Conservation (phyloP, 2,113 vertebrate species). For the Acrocephalus kingi region DNA sequence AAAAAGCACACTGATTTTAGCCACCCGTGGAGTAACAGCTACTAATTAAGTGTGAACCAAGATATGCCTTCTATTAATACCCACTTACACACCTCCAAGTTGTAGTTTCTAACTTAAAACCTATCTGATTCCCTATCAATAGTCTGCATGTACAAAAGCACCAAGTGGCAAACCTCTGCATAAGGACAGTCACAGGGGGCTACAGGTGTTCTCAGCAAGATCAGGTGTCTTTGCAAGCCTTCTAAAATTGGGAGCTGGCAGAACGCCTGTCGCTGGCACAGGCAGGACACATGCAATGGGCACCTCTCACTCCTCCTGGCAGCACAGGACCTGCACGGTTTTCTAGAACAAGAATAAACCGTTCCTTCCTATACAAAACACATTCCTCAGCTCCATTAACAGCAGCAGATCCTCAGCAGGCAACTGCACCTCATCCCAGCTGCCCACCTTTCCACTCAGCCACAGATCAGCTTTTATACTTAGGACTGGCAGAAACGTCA, state of each 20-base stretch:
- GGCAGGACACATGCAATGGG: background rate
- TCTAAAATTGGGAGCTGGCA: background rate
- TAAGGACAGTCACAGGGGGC: background rate
- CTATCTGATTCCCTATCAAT: background rate
- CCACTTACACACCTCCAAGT: background rate
- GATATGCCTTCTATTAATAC: background rate
- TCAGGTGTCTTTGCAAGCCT: background rate
- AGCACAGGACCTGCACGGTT: background rate
- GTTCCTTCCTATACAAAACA: background rate
- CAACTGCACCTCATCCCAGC: background rate
- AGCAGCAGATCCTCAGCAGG: background rate
- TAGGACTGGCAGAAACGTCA: background rate
- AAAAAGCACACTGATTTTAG: background rate
- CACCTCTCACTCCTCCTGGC: background rate
- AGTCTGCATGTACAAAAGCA: background rate
- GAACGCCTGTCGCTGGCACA: fast-evolving
- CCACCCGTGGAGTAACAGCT: background rate
- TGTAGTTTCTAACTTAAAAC: background rate
- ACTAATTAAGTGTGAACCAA: background rate
- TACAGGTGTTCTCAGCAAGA: background rate
- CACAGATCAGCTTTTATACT: background rate
- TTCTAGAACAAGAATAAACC: background rate
- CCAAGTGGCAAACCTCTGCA: background rate
- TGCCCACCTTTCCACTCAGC: background rate
- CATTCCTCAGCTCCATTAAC: background rate